These are phyloP conservation scores for Ciconia boyciana DNA, from an alignment of 2,113 vertebrate species.

Conservation along the genomic window DNA sequence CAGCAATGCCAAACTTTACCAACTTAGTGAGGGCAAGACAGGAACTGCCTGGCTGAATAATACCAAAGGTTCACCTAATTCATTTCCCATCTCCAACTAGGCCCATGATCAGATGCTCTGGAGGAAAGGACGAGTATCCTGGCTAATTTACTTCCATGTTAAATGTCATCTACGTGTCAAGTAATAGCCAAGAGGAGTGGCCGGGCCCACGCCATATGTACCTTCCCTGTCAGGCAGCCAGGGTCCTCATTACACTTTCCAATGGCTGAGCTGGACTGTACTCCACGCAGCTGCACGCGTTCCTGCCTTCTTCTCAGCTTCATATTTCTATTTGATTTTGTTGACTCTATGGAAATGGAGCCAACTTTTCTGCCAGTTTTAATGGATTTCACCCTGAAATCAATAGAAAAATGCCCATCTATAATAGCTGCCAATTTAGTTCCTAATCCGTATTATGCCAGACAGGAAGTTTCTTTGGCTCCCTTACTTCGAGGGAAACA, in stretches of 20 bases:
- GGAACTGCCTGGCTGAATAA: background rate
- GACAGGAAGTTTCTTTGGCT: constrained; percentile 41
- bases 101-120: background rate
- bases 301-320: background rate
- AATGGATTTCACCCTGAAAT: background rate
- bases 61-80: background rate
- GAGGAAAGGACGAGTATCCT: background rate
- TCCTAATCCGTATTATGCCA: constrained; percentile 26
- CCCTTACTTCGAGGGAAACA: constrained; percentile 22
- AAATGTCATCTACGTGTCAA: accelerated
- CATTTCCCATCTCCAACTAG: accelerated
- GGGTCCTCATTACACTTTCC: background rate
- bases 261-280: background rate
- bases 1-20: background rate
- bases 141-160: background rate
- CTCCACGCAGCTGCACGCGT: background rate
- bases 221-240: background rate
- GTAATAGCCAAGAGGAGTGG: background rate
- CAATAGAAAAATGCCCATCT: constrained; percentile 9
- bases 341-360: background rate
- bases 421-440: constrained; percentile 37
- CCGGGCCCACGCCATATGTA: background rate
- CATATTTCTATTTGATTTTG: constrained; percentile 6
- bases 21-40: background rate
- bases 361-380: constrained; percentile 21